Evolutionary conservation across 2,797 vertebrate species (phyloP), one percentile per base, ranked within the genome.

Genomic region (Bucorvus abyssinicus): DNA sequence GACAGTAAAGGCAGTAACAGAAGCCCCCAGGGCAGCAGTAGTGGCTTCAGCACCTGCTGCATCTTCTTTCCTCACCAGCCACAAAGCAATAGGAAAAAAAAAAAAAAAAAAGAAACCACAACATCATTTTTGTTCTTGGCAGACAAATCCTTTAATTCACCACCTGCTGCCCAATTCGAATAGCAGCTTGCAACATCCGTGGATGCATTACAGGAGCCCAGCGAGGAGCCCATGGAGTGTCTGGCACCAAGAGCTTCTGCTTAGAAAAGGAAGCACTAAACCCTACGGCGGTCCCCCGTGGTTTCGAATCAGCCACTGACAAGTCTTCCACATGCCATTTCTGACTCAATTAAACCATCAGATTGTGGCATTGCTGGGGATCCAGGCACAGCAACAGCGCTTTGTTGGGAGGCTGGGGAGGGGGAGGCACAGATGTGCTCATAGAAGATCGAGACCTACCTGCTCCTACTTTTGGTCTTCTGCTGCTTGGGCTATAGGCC

Each of bases 281-380:
- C 5, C 10, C 26, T 5, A 0, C 70, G 49, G 75, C 2, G 0
- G 9, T n/a, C 11, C 26, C 55, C 11, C 5, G 5, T 0, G 1
- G 16, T 40, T 68, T 74, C 45, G 45, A 64, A 80, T 52, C 32
- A 50, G 73, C 9, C 10, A 1, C 42, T 40, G 26, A 40, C 10
- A 32, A 32, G 7, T 68, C 14, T 80, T 78, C 24, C 44, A 42
- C 19, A 24, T 4, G 3, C 8, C n/a, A 17, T 38, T 63, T 56
- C 68, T 50, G 56, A 71, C 32, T 56, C 69, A 85, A 47, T 30
- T 38, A 45, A 78, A 77, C 21, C 30, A 87, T 30, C 50, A 67
- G 71, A 70, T 29, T 79, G 40, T 38, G 61, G 34, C 50, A 40
- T 12, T 65, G 56, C 60, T 56, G n/a, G 40, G 49, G 49, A 60